phyloP scores from a whole-genome alignment of 2,888 invertebrate genomes.

The Eupithecia dodoneata region DNA sequence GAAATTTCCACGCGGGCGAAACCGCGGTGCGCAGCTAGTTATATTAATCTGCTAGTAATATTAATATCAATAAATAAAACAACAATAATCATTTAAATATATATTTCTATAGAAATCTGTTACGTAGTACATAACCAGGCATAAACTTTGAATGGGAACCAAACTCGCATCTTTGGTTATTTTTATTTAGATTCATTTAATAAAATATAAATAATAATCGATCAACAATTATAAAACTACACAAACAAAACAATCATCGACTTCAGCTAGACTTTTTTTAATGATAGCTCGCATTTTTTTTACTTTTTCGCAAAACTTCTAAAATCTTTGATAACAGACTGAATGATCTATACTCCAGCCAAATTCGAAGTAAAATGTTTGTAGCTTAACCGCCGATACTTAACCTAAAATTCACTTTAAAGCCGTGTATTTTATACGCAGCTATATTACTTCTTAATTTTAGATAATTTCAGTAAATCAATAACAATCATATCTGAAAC shows the following conservation, averaged over 20 bases:
- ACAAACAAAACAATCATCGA: conserved; percentile 11
- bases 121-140: conserved; percentile 55
- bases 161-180: conserved; percentile 12
- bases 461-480: too few relatives aligned
- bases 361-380: too few relatives aligned
- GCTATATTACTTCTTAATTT: too few relatives aligned
- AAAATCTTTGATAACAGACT: background rate
- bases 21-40: too few relatives aligned
- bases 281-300: background rate
- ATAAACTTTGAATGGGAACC: conserved; percentile 2
- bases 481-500: too few relatives aligned
- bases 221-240: conserved; percentile 12
- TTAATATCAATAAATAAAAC: conserved; percentile 52
- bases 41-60: too few relatives aligned
- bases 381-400: too few relatives aligned
- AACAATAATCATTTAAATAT: conserved; percentile 72
- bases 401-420: too few relatives aligned
- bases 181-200: conserved; percentile 46
- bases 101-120: conserved; percentile 78
- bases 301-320: background rate
- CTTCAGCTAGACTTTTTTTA: background rate
- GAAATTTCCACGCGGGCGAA: too few relatives aligned
- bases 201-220: conserved; percentile 48
- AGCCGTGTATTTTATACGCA: too few relatives aligned
- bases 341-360: background rate